phyloP scores from a whole-genome alignment of 1,140 invertebrate genomes.

The Platorchestia sp. region DNA sequence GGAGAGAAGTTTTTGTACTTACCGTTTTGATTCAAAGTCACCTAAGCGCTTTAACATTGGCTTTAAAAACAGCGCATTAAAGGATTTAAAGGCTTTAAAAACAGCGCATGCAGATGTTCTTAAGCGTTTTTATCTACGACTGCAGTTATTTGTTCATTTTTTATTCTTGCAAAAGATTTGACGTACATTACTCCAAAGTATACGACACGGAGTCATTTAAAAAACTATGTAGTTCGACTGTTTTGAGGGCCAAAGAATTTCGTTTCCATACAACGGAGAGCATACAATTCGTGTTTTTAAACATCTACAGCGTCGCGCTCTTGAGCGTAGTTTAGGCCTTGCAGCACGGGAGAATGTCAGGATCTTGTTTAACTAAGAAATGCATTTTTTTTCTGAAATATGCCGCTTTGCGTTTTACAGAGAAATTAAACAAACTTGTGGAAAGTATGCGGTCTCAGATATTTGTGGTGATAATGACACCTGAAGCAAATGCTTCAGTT shows the following conservation, averaged over 20 bases:
- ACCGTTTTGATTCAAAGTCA: neutral
- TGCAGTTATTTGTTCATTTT: neutral
- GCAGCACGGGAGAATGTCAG: neutral
- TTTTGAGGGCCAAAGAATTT: too few species aligned
- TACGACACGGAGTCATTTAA: neutral
- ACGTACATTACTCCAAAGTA: neutral
- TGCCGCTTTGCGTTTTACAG: too few species aligned
- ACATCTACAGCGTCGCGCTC: neutral
- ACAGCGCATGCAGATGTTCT: neutral
- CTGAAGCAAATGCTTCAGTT: too few species aligned
- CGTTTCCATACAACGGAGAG: too few species aligned
- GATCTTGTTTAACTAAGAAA: neutral
- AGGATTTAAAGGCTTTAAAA: neutral
- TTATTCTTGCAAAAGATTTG: neutral
- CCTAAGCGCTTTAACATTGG: neutral
- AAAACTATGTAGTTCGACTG: too few species aligned
- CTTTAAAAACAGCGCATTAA: neutral
- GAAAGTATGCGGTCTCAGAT: too few species aligned
- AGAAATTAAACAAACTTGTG: too few species aligned
- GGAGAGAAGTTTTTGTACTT: neutral
- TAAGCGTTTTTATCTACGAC: neutral
- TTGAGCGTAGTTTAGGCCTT: neutral
- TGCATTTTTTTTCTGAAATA: too few species aligned
- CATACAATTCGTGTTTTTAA: too few species aligned
- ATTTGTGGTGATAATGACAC: too few species aligned